A percentile compares a stretch with the other conserved stretches of the same genome.
These are phyloP conservation scores for Columba livia DNA, from an alignment of 2,113 vertebrate genomes.

Conservation along the genomic window DNA sequence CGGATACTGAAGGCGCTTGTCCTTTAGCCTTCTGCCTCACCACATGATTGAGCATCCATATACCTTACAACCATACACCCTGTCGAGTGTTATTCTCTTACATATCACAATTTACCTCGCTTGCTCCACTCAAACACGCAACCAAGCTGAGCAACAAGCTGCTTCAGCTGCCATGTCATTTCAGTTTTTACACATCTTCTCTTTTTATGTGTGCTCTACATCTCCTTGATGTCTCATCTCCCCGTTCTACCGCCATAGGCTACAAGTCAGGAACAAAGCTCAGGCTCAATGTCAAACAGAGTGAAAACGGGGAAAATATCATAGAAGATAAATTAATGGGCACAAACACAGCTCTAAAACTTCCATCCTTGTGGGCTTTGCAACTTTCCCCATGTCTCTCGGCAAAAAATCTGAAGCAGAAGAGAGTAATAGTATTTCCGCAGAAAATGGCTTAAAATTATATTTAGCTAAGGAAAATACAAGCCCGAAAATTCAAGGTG, in stretches of 20 bases:
- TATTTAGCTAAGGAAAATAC: neutral
- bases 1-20: constrained; percentile 68
- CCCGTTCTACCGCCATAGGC: constrained; percentile 69
- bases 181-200: constrained; percentile 74
- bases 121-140: constrained; percentile 70
- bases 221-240: constrained; percentile 68
- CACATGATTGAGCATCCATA: constrained; percentile 63
- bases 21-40: constrained; percentile 74
- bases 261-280: constrained; percentile 69
- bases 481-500: neutral
- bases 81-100: constrained; percentile 75
- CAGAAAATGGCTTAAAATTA: neutral
- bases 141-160: constrained; percentile 74
- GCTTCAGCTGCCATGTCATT: constrained; percentile 75
- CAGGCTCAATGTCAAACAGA: constrained; percentile 57
- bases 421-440: neutral
- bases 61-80: constrained; percentile 70
- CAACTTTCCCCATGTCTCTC: neutral
- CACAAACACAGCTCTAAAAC: constrained; percentile 39
- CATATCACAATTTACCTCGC: constrained; percentile 74
- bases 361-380: constrained; percentile 34
- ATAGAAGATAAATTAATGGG: constrained; percentile 53
- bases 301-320: constrained; percentile 60
- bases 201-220: constrained; percentile 64
- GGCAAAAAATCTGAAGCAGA: neutral